These are phyloP conservation scores for Hemicentrotus pulcherrimus DNA, from an alignment of 35 echinoderm and acorn worm species.

Conservation along the genomic window DNA sequence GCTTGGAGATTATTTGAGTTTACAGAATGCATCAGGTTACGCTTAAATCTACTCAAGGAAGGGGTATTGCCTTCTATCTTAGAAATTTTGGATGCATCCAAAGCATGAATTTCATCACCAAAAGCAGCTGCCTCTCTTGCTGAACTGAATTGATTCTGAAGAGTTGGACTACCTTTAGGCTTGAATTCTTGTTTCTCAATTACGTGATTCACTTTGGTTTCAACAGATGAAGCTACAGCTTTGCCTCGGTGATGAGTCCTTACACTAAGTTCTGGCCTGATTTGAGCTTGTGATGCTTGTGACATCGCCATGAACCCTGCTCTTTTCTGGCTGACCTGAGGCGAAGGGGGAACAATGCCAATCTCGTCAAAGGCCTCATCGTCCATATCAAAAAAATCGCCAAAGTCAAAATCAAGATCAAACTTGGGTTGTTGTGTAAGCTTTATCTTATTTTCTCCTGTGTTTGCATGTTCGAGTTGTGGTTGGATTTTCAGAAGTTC, in stretches of 20 bases:
- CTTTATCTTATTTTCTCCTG: background rate
- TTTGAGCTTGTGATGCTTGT: background rate
- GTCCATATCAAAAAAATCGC: conserved; percentile 75
- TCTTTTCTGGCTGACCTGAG: conserved; percentile 11
- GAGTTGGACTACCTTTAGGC: background rate
- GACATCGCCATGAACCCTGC: conserved; percentile 36
- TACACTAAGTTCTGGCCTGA: background rate
- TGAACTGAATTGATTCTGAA: background rate
- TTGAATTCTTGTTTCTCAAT: background rate
- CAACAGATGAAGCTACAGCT: background rate
- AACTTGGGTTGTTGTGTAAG: conserved; percentile 64
- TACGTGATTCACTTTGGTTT: background rate
- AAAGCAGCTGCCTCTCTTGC: background rate
- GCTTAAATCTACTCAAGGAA: background rate
- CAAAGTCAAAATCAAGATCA: conserved; percentile 93
- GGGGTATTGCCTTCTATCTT: background rate
- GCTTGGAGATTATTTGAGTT: background rate
- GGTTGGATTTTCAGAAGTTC: background rate
- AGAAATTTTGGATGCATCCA: background rate
- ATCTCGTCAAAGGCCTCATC: conserved; percentile 54
- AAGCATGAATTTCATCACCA: background rate
- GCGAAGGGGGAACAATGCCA: conserved; percentile 69
- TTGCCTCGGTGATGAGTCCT: background rate
- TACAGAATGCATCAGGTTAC: background rate
- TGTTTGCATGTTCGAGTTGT: background rate